Evolutionary conservation across 2,888 invertebrate species (phyloP).

Genomic region (Plemyria rubiginata): DNA sequence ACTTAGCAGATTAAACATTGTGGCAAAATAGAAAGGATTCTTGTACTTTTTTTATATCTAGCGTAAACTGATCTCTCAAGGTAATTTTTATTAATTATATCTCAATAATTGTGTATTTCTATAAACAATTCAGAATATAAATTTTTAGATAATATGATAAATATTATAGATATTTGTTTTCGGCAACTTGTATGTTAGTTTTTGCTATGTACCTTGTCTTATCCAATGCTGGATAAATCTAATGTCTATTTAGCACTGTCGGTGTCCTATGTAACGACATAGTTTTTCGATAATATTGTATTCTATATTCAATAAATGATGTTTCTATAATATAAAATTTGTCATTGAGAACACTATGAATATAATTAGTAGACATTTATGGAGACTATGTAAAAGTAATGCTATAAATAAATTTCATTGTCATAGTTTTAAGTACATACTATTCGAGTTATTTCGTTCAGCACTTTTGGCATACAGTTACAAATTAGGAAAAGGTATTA

Average conservation of each 20-base stretch:
- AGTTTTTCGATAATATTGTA: conserved; percentile 83
- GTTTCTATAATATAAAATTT: conserved; percentile 82
- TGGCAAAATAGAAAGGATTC: conserved; percentile 74
- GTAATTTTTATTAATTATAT: conserved; percentile 81
- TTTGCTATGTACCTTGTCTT: conserved; percentile 71
- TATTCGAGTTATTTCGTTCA: conserved; percentile 80
- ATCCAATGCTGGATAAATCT: conserved; percentile 74
- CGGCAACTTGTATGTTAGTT: conserved; percentile 71
- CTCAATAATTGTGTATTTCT: conserved; percentile 79
- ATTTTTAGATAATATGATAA: conserved; percentile 75
- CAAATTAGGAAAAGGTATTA: conserved; percentile 74
- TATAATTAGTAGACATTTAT: conserved; percentile 79
- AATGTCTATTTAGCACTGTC: conserved; percentile 74
- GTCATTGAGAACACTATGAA: conserved; percentile 78
- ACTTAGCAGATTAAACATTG: conserved; percentile 69
- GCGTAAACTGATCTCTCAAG: conserved; percentile 83
- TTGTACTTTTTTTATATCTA: conserved; percentile 83
- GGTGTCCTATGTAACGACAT: conserved; percentile 80
- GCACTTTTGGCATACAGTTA: conserved; percentile 81
- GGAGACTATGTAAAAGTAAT: conserved; percentile 76
- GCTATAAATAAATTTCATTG: conserved; percentile 80
- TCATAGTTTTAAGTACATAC: conserved; percentile 78
- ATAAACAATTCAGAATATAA: conserved; percentile 80
- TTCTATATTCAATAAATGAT: conserved; percentile 83
- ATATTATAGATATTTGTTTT: conserved; percentile 70